Evolutionary conservation across 2,888 invertebrate genomes (phyloP).

Genomic region (Anoncus sp.): DNA sequence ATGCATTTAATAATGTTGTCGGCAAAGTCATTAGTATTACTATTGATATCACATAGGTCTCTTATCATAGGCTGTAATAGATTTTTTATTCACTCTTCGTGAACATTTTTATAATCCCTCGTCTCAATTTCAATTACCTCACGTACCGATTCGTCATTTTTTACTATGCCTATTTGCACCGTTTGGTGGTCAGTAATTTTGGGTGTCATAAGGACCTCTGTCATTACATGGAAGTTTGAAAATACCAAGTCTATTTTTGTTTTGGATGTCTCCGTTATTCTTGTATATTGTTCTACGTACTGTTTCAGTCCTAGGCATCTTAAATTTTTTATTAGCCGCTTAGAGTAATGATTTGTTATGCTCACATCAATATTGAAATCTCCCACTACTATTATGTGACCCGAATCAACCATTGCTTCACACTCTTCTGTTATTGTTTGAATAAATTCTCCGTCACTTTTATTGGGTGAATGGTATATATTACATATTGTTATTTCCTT

Average conservation of each 20-base stretch:
- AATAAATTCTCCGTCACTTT: conserved; percentile 31
- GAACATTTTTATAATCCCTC: conserved; percentile 39
- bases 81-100: conserved; percentile 22
- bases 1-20: not conserved
- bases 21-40: no score
- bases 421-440: conserved; percentile 8
- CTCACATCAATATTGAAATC: conserved; percentile 44
- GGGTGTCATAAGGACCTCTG: conserved; percentile 34
- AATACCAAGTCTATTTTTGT: conserved; percentile 51
- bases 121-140: no score
- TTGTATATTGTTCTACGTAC: conserved; percentile 25
- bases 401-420: conserved; percentile 12
- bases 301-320: conserved; percentile 35
- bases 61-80: not conserved
- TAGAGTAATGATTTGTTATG: conserved; percentile 21
- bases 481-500: conserved; percentile 18
- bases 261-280: conserved; percentile 33
- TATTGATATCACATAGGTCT: no score
- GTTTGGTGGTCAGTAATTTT: conserved; percentile 52
- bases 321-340: conserved; percentile 22
- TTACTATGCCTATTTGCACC: not conserved
- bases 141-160: no score
- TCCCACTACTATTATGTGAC: conserved; percentile 20
- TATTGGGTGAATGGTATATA: conserved; percentile 18
- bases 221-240: conserved; percentile 40